These are phyloP conservation scores for Odontocerum albicorne DNA, from an alignment of 2,888 invertebrate genomes.

Conservation along the genomic window DNA sequence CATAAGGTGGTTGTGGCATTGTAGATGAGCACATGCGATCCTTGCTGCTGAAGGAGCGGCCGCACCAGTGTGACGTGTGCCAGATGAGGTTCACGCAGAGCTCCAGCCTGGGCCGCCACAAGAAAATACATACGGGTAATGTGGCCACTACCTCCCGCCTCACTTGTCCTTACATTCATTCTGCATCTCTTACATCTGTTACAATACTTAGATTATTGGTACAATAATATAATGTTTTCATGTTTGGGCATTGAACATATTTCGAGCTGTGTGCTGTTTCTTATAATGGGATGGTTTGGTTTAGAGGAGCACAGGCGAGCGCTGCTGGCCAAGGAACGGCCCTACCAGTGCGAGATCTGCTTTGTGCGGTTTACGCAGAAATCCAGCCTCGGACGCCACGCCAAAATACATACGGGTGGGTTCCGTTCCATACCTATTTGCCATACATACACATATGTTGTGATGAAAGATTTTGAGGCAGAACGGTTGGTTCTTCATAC, in stretches of 20 bases:
- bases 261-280: slow-evolving; percentile 11
- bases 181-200: background rate
- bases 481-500: slow-evolving; percentile 45
- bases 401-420: slow-evolving; percentile 70
- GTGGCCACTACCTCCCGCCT: slow-evolving; percentile 40
- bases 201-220: background rate
- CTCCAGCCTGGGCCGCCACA: slow-evolving; percentile 69
- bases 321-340: slow-evolving; percentile 64
- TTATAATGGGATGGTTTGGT: slow-evolving; percentile 37
- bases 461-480: slow-evolving; percentile 50
- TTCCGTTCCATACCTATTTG: slow-evolving; percentile 39
- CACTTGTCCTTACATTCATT: background rate
- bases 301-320: slow-evolving; percentile 63
- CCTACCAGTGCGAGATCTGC: slow-evolving; percentile 73
- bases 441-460: slow-evolving; percentile 49
- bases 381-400: slow-evolving; percentile 73
- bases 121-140: slow-evolving; percentile 65
- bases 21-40: slow-evolving; percentile 53
- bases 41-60: slow-evolving; percentile 55
- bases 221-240: background rate
- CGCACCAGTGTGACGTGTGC: slow-evolving; percentile 67
- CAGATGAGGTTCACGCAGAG: slow-evolving; percentile 68
- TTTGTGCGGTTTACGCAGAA: slow-evolving; percentile 75
- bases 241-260: background rate
- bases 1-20: slow-evolving; percentile 28